These are phyloP conservation scores for Malurus leucopterus DNA, from an alignment of 2,797 vertebrate species.

Conservation along the genomic window DNA sequence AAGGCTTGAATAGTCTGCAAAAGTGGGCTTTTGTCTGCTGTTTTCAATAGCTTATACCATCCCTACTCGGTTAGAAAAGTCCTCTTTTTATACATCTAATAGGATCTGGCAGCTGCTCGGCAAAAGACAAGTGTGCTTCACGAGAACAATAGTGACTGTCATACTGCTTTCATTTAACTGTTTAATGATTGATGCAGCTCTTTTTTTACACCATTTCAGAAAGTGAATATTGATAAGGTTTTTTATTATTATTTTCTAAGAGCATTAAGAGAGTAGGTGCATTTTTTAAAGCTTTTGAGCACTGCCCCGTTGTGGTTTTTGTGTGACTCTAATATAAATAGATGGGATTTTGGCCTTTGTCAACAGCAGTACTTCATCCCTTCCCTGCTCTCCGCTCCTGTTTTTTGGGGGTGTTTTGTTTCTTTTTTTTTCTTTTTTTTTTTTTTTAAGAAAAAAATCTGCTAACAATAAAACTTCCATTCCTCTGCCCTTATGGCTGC, in stretches of 20 bases:
- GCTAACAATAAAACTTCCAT: slow-evolving; percentile 11
- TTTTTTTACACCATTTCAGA: slow-evolving; percentile 16
- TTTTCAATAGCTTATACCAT: slow-evolving; percentile 55
- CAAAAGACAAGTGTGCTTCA: slow-evolving; percentile 58
- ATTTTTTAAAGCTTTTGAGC: slow-evolving; percentile 49
- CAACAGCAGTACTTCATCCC: slow-evolving; percentile 32
- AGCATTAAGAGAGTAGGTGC: slow-evolving; percentile 47
- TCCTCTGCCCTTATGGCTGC: background rate
- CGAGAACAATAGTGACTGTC: slow-evolving; percentile 62
- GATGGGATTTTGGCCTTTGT: slow-evolving; percentile 40
- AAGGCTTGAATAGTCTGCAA: slow-evolving; percentile 49
- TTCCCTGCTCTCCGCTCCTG: background rate
- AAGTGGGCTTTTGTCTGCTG: slow-evolving; percentile 63
- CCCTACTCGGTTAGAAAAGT: slow-evolving; percentile 47
- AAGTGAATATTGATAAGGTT: slow-evolving; percentile 34
- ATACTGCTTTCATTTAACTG: slow-evolving; percentile 58
- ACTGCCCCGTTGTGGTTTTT: slow-evolving; percentile 15
- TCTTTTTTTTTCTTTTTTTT: background rate
- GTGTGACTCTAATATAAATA: slow-evolving; percentile 38
- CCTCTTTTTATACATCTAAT: slow-evolving; percentile 63
- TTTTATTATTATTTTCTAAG: slow-evolving; percentile 53
- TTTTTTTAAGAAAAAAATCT: background rate
- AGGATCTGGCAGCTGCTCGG: slow-evolving; percentile 70
- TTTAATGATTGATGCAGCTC: slow-evolving; percentile 57
- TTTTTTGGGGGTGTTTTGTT: background rate